Evolutionary conservation across 2,113 vertebrate species (phyloP).

Genomic region (Phrynosoma blainvillii): DNA sequence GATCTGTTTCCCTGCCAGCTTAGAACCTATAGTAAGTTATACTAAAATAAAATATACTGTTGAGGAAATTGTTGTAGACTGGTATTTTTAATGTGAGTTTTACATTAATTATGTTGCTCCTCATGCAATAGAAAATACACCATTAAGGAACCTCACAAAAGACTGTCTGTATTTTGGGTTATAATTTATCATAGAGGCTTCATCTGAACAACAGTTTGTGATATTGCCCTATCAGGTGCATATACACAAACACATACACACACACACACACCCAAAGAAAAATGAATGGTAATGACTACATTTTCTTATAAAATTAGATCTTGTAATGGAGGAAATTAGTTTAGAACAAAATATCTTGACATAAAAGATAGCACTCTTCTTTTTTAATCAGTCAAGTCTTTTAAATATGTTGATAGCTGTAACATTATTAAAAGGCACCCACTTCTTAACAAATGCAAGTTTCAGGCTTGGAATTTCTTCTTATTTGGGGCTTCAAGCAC

Average conservation of each 20-base stretch:
- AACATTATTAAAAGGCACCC: background rate
- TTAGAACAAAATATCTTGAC: background rate
- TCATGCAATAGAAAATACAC: fast-evolving
- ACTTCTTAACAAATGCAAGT: background rate
- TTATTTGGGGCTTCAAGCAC: background rate
- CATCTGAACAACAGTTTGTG: background rate
- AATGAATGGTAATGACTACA: background rate
- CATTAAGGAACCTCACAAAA: background rate
- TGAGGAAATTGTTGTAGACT: background rate
- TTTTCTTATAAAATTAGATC: background rate
- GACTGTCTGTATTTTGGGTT: background rate
- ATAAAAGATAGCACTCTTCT: background rate
- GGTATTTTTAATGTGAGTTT: background rate
- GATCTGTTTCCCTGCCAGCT: background rate
- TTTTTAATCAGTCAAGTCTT: background rate
- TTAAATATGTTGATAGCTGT: background rate
- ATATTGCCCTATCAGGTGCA: background rate
- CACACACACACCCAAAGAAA: background rate
- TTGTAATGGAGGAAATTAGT: background rate
- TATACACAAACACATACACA: too few species aligned
- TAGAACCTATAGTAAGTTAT: constrained; percentile 4
- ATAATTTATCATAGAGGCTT: background rate
- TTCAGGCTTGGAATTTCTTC: background rate
- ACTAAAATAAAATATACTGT: constrained; percentile 4
- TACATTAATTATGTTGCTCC: background rate